Evolutionary conservation across 2,888 invertebrate genomes (phyloP).

Genomic region (Drosophila meridionalis): DNA sequence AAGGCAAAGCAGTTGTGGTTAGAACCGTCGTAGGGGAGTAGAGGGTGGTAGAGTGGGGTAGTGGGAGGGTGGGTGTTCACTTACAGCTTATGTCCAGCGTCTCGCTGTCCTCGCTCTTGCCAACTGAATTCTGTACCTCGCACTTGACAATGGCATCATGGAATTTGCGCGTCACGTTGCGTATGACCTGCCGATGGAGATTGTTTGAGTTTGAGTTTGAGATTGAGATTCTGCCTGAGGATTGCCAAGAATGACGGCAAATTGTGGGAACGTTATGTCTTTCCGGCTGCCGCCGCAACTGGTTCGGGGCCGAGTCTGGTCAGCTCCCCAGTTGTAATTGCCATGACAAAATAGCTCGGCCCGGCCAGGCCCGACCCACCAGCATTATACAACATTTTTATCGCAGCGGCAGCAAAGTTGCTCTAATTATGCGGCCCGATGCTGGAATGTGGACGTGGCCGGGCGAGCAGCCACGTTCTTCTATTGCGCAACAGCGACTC

Average conservation of each 20-base stretch:
- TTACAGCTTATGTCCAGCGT: slow-evolving; percentile 96
- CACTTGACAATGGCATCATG: slow-evolving; percentile 96
- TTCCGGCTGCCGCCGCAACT: slow-evolving; percentile 49
- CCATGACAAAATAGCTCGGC: slow-evolving; percentile 50
- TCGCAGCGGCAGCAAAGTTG: slow-evolving; percentile 65
- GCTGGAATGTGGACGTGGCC: slow-evolving; percentile 54
- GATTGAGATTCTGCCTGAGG: slow-evolving; percentile 18
- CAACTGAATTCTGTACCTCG: slow-evolving; percentile 96
- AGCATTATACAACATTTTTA: slow-evolving; percentile 69
- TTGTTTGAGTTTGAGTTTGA: slow-evolving; percentile 15
- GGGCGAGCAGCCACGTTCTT: slow-evolving; percentile 15
- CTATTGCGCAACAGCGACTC: slow-evolving; percentile 24
- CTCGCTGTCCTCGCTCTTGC: slow-evolving; percentile 94
- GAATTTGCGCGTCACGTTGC: slow-evolving; percentile 92
- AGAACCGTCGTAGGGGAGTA: neutral
- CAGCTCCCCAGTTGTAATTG: slow-evolving; percentile 44
- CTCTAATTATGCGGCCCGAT: slow-evolving; percentile 72
- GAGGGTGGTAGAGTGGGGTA: neutral
- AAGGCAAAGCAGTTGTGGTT: neutral
- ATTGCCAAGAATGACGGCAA: slow-evolving; percentile 37
- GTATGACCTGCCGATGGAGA: slow-evolving; percentile 86
- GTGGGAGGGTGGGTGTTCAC: slow-evolving; percentile 83
- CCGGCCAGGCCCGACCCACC: slow-evolving; percentile 13
- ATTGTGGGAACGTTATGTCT: slow-evolving; percentile 59
- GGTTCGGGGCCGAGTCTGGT: slow-evolving; percentile 29